Evolutionary conservation across 2,113 vertebrate species (phyloP), one percentile per base, ranked within the genome.

Genomic region (Dromaius novaehollandiae): DNA sequence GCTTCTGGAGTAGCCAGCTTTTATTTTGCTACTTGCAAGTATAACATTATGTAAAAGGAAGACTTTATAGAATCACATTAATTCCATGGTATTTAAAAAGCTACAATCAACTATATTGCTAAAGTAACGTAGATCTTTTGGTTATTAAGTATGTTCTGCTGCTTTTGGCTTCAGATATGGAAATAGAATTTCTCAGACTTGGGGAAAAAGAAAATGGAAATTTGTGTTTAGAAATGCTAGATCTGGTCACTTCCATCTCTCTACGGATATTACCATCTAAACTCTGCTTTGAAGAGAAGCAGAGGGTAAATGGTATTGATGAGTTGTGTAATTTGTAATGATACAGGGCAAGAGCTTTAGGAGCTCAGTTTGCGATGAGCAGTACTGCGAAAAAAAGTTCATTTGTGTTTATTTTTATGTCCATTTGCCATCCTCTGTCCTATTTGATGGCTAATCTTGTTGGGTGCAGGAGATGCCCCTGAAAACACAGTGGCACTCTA

Each of bases 1-100:
- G 75, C 84, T 95, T 75, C 63, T 92, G 63, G 81, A 91, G 53
- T 78, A 95, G 81, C 48, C 40, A 89, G 77, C 25, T 92, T 95
- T 95, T 89, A 69, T 94, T 96, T 96, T 93, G 26, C 24, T 60
- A 18, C 44, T 85, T 89, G 26, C 12, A 44, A 77, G 13, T 82
- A 4, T 76, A 85, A 65, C 66, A 19, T 77, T 69, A 64, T 74
- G 5, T 74, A 81, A 75, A 83, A 77, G 13, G 69, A 90, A 89
- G 18, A 24, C 30, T 93, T 88, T 79, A 40, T 86, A 26, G 20
- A 87, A 89, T 75, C 7, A 71, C 34, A 48, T 89, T 88, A 86
- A 78, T 84, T 92, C 51, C 44, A 3, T 86, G 64, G 10, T 73
- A 38, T 17, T 50, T 93, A 80, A 94, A 83, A 42, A 88, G 18